Evolutionary conservation across 2,888 invertebrate genomes (phyloP), one percentile per base, ranked within the genome.

Genomic region (Sesamia inferens): DNA sequence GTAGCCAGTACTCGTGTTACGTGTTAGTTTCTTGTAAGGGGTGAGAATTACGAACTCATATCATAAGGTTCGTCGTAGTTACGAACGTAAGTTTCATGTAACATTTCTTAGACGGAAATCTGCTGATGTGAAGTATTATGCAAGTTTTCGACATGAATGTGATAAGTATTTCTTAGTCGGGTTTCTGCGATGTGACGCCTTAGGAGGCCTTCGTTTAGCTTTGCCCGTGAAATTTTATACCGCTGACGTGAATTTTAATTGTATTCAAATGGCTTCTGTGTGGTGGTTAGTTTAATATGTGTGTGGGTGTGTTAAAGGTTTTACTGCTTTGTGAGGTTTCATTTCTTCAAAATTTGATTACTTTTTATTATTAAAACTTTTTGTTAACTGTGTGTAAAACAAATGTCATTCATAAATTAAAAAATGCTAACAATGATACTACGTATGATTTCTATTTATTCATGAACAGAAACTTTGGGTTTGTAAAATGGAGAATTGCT

Each of bases 1-100:
- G 89, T 91, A 89, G 88, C 90, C 91, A 92, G 90, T 92, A 93
- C 88, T 92, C 88, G 89, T 94, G 93, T 94, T 90, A 89, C 90
- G 91, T 90, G 93, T 93, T 93, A 94, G 93, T 94, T 94, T 93
- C 94, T 93, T 94, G 94, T 94, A 92, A 93, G 93, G 92, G 93
- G 88, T 87, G 85, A 76, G 83, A 81, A 78, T 69, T 86, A 85
- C 77, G 82, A 79, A 76, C 73, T 86, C 74, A 71, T 87, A 87
- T 87, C 87, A 87, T 86, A 64, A 69, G 67, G 71, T 68, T 64
- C 48, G 54, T 79, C 42, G 70, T 61, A 79, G 57, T 71, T 64
- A 58, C 16, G n/a, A 70, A 69, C 61, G 67, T 71, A 69, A n/a
- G 61, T 75, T 74, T 68, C 59, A 14, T 47, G 48, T 22, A 54